Percentiles rank a stretch among this genome's conserved stretches.
phyloP scores from a whole-genome alignment of 2,113 vertebrate species.

The Oncorhynchus clarkii region DNA sequence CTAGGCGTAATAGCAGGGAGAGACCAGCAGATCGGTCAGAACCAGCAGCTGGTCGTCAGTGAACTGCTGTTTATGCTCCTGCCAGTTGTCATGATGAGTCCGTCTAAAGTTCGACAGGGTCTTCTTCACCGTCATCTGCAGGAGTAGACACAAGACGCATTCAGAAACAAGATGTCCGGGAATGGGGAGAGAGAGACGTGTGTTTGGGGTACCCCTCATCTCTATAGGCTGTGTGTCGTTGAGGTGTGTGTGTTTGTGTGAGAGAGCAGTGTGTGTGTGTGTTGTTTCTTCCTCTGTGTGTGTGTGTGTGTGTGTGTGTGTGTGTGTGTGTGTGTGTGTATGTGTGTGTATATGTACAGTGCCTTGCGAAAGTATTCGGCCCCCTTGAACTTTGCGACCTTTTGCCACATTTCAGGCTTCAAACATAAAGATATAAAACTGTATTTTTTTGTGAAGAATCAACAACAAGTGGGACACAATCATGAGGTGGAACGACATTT shows the following conservation, averaged over 20 bases:
- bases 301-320: neutral
- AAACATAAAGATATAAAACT: no score
- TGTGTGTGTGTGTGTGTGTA: constrained; percentile 27
- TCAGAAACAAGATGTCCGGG: no score
- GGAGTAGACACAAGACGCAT: no score
- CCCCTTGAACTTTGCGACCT: no score
- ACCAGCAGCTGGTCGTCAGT: constrained; percentile 97
- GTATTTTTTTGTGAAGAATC: no score
- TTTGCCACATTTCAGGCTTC: no score
- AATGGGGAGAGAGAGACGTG: no score
- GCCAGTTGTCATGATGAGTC: constrained; percentile 98
- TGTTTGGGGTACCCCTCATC: constrained; percentile 60
- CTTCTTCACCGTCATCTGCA: constrained; percentile 97
- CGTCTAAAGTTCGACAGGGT: constrained; percentile 94
- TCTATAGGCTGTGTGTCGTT: constrained; percentile 98
- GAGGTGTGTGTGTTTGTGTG: constrained; percentile 74
- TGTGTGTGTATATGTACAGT: constrained; percentile 23
- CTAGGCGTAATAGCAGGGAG: constrained; percentile 88
- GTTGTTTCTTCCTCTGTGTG: neutral
- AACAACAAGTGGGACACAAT: no score
- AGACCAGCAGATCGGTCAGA: constrained; percentile 94
- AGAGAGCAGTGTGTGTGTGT: neutral
- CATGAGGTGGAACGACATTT: no score
- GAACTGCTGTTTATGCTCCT: constrained; percentile 97
- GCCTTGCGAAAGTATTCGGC: no score